Evolutionary conservation across 2,113 vertebrate species (phyloP).

Genomic region (Glaucidium brasilianum): DNA sequence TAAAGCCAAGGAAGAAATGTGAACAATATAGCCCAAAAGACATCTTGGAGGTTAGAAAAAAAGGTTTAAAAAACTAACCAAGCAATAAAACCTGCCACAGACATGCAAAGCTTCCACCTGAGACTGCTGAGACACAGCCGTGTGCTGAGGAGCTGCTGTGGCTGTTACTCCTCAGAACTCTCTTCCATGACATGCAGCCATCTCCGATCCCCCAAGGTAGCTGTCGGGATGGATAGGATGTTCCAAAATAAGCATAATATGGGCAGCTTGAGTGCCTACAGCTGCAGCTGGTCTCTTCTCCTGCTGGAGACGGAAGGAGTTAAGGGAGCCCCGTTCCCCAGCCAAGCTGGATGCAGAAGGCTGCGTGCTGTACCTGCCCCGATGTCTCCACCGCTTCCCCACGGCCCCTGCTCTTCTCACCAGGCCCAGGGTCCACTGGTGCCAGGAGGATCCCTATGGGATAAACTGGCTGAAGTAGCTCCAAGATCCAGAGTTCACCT

Average conservation of each 20-base stretch:
- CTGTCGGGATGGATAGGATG: not conserved
- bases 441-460: accelerated
- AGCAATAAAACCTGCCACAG: not conserved
- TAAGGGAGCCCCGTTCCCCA: not conserved
- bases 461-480: not conserved
- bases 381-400: not conserved
- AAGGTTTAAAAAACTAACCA: not conserved
- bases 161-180: not conserved
- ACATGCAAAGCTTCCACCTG: not conserved
- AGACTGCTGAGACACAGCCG: not conserved
- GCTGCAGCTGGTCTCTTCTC: not conserved
- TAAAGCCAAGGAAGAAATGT: not conserved
- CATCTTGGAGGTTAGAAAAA: not conserved
- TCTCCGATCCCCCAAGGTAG: not conserved
- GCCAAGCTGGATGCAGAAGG: not conserved
- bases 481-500: not conserved
- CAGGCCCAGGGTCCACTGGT: accelerated
- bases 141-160: not conserved
- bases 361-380: not conserved
- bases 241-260: not conserved
- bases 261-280: not conserved
- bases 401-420: not conserved
- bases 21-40: not conserved
- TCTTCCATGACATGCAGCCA: not conserved
- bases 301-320: not conserved